Percentiles rank a stretch among this genome's conserved stretches.
These are phyloP conservation scores for Drosophila bunnanda DNA, from an alignment of 2,888 invertebrate genomes.

Conservation along the genomic window DNA sequence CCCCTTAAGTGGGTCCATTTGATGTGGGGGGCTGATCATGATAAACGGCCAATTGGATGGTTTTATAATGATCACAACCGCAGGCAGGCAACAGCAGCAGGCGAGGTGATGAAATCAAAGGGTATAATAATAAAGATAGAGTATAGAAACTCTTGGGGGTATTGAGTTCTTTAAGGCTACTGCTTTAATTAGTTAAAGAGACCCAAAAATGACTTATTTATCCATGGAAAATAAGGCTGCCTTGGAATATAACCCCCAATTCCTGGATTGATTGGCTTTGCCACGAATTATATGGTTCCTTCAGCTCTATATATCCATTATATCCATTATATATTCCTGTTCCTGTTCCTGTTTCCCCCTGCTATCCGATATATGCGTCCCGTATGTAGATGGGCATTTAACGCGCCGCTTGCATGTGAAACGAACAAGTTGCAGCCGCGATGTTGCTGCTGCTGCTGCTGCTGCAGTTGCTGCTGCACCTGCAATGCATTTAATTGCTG, in stretches of 20 bases:
- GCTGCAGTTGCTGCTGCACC: slow-evolving; percentile 59
- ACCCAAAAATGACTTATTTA: not conserved
- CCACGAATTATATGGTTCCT: slow-evolving; percentile 51
- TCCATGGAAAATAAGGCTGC: not conserved
- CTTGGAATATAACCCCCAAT: not conserved
- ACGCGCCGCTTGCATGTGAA: slow-evolving; percentile 77
- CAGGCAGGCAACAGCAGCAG: not conserved
- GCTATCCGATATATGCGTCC: not conserved
- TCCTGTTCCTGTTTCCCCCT: not conserved
- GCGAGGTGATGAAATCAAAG: slow-evolving; percentile 12
- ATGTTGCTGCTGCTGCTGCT: slow-evolving; percentile 2
- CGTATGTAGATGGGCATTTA: slow-evolving; percentile 59
- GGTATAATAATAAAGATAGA: not conserved
- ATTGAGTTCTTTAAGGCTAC: no score
- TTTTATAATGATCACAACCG: slow-evolving; percentile 34
- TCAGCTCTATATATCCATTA: no score
- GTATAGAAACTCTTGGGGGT: no score
- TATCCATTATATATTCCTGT: slow-evolving; percentile 2
- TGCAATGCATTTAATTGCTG: slow-evolving; percentile 54
- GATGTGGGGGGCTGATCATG: slow-evolving; percentile 46
- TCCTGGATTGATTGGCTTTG: slow-evolving; percentile 56
- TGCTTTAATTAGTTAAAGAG: not conserved
- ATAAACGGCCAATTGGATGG: slow-evolving; percentile 47
- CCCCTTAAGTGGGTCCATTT: slow-evolving; percentile 31
- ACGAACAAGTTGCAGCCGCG: slow-evolving; percentile 58